Evolutionary conservation across 1,140 invertebrate species (phyloP), one percentile per base, ranked within the genome.

Genomic region (Polypedilum pembai): DNA sequence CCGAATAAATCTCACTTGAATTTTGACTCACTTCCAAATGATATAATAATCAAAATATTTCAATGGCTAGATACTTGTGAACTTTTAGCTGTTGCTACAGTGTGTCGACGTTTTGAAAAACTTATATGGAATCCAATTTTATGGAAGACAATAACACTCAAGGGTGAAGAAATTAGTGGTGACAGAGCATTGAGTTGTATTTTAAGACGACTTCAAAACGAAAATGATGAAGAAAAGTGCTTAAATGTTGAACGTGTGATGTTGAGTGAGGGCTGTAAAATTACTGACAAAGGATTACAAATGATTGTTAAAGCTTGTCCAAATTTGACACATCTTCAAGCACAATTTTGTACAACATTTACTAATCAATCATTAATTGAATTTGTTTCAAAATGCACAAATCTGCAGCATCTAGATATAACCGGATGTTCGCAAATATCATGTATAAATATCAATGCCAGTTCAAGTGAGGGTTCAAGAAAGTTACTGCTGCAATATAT

Each of bases 91-190:
- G 87, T 92, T 80, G 90, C 93, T 0, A 86, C 92, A 10, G 94
- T 95, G 0, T 95, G 92, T 78, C 83, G 89, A 12, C 83, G 91
- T 24, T 94, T 94, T 85, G 92, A 93, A 80, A 85, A 89, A 66
- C 86, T 95, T 20, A 91, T 90, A 15, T 94, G 93, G 93, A 88
- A 90, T 12, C 91, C 91, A 4, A 82, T 85, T 1, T 83, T 95
- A 1, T 95, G 92, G 93, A 86, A 88, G 74, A 85, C 84, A 20
- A 89, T 93, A 63, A 85, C 84, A 4, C 81, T 92, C 40, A 84
- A 86, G 45, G 89, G 89, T 41, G 88, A 88, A 76, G 82, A 83
- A 45, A 81, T 91, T 1, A 87, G 87, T 76, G 89, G 88, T 0
- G 90, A 92, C 82, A 85, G 87, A 79, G 87, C 90, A 74, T 80